Conservation (phyloP, 1,140 invertebrate genomes). For the Macrostomum lignano region DNA sequence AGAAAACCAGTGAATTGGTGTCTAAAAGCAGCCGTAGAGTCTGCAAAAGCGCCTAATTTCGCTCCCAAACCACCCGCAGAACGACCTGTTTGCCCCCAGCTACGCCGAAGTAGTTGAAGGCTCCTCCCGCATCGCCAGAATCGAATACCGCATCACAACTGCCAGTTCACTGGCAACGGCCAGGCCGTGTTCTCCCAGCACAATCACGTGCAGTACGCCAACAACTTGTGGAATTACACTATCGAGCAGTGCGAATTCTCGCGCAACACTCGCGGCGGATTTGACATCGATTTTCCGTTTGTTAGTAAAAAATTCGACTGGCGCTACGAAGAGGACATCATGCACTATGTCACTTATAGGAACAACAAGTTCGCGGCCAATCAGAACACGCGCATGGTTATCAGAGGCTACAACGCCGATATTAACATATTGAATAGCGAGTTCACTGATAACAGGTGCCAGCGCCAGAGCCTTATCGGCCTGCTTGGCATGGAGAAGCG, state of each 20-base stretch:
- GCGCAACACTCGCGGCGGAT: constrained; percentile 42
- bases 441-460: constrained; percentile 58
- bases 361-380: constrained; percentile 7
- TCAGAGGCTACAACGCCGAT: constrained; percentile 57
- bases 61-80: no score
- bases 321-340: constrained; percentile 6
- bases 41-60: no score
- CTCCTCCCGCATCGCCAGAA: constrained; percentile 22
- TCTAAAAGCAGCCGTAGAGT: no score
- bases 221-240: constrained; percentile 26
- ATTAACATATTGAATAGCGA: constrained; percentile 46
- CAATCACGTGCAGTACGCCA: constrained; percentile 26
- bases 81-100: no score
- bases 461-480: constrained; percentile 41
- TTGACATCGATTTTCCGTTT: constrained; percentile 35
- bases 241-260: constrained; percentile 44
- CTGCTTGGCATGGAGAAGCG: constrained; percentile 86
- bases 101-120: constrained; percentile 22
- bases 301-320: constrained; percentile 8
- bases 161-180: constrained; percentile 13
- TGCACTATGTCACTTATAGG: constrained; percentile 4
- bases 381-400: constrained; percentile 6
- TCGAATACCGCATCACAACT: constrained; percentile 16
- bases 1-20: no score
- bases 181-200: constrained; percentile 19